phyloP scores from a whole-genome alignment of 2,888 invertebrate species.

The Synanthedon vespiformis region DNA sequence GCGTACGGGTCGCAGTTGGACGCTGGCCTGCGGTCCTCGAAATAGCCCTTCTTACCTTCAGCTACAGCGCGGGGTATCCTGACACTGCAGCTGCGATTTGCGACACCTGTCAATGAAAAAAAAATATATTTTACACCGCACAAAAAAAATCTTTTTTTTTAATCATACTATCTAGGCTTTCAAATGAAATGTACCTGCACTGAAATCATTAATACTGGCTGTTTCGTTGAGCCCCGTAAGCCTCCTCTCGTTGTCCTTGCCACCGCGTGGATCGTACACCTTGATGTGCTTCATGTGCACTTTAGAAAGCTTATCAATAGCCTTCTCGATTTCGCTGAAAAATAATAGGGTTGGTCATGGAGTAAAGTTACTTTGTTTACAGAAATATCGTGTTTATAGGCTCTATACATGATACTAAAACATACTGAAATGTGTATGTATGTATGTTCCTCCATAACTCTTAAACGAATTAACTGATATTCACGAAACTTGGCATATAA shows the following conservation, averaged over 20 bases:
- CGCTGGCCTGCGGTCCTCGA: conserved; percentile 94
- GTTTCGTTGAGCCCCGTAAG: conserved; percentile 97
- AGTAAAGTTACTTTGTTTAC: too few species aligned
- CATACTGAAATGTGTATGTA: too few species aligned
- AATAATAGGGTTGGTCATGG: too few species aligned
- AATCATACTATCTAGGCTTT: too few species aligned
- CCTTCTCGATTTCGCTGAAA: conserved; percentile 90
- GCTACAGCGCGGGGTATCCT: conserved; percentile 93
- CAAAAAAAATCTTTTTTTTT: too few species aligned
- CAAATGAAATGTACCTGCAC: conserved; percentile 72
- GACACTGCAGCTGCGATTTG: conserved; percentile 94
- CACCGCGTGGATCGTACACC: conserved; percentile 95
- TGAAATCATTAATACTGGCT: conserved; percentile 96
- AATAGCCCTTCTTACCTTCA: conserved; percentile 92
- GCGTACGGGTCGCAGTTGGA: conserved; percentile 94
- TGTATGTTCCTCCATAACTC: too few species aligned
- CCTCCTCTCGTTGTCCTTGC: conserved; percentile 95
- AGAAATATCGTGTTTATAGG: too few species aligned
- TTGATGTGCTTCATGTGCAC: conserved; percentile 94
- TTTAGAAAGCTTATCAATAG: conserved; percentile 93
- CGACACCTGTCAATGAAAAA: conserved; percentile 74
- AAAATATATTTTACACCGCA: too few species aligned
- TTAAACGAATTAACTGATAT: too few species aligned
- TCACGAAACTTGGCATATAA: too few species aligned
- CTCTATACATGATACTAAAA: too few species aligned